Base-by-base conservation (phyloP, 2,113 vertebrate genomes). In the Chloroceryle aenea region DNA sequence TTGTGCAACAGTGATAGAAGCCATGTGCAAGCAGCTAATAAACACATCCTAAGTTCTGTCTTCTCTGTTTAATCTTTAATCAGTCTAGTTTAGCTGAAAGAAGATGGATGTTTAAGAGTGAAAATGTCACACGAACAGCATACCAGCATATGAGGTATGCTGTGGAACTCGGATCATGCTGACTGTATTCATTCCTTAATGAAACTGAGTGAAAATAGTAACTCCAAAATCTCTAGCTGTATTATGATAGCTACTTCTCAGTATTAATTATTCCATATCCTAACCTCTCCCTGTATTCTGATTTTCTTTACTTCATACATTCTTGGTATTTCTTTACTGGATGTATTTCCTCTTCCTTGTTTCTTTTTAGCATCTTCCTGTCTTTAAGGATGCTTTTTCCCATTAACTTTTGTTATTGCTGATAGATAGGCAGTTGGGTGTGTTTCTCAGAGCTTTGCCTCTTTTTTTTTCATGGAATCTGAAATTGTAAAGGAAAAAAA, bases 51-150 rank as follows among this genome's bases (percentile, higher is more conserved):
- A 45, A 21, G 63, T 93, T 27, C 9, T 19, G 19, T 30, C 72
- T 86, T 25, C 45, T 34, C 85, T 86, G 29, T 22, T 93, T 85
- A 93, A 94, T 89, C 30, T 89, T 95, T 93, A 85, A 95, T 91
- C 87, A 80, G n/a, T 8, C 86, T 95, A 29, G 3, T 88, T 34
- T 10, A 80, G 63, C 38, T 74, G 63, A 52, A 36, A n/a, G 71
- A 47, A 74, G 85, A 91, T 83, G 77, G 50, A 63, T 75, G 27
- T 30, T 67, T 45, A 11, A 15, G 38, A 91, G 59, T n/a, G 61
- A 86, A 97, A 94, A 90, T 94, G 75, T 66, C 95, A 76, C 68
- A 38, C 20, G 50, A 83, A 18, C 34, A 69, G 22, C 4, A 1
- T 7, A 38, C 27, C 59, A 58, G 66, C 9, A 0, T 43, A 29